Conservation (phyloP, 1,140 invertebrate species). For the Drosophila guanche region DNA sequence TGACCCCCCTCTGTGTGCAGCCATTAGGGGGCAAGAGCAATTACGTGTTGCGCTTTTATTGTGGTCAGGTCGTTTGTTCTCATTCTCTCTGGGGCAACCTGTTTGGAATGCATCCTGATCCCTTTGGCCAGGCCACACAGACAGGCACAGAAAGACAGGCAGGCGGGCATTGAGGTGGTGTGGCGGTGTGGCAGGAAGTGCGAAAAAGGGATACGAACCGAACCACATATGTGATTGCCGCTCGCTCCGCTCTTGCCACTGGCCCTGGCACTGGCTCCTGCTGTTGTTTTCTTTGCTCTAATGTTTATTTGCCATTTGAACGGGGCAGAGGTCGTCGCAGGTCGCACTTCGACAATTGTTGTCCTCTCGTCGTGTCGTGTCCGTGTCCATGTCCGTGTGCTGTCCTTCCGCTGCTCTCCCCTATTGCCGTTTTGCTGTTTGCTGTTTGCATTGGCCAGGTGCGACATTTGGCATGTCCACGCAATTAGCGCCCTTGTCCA, state of each 20-base stretch:
- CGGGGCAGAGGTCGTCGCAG: not conserved
- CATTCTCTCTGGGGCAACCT: slow-evolving; percentile 1
- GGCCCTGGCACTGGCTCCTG: not conserved
- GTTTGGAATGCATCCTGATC: slow-evolving; percentile 32
- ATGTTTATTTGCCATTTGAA: slow-evolving; percentile 73
- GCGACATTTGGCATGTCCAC: slow-evolving; percentile 77
- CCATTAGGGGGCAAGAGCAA: slow-evolving; percentile 53
- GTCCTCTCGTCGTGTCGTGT: slow-evolving; percentile 6
- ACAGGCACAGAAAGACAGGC: slow-evolving; percentile 4
- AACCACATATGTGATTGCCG: slow-evolving; percentile 43
- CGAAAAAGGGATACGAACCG: slow-evolving; percentile 45
- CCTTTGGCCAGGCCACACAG: slow-evolving; percentile 24
- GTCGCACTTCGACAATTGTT: not conserved
- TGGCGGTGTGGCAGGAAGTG: slow-evolving; percentile 1
- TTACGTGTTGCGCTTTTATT: slow-evolving; percentile 78
- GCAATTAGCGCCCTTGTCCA: slow-evolving; percentile 67
- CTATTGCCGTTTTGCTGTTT: slow-evolving; percentile 40
- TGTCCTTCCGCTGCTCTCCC: slow-evolving; percentile 2
- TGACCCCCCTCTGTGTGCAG: not conserved
- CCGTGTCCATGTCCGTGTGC: slow-evolving; percentile 28
- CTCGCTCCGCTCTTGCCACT: slow-evolving; percentile 48
- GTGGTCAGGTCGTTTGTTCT: slow-evolving; percentile 26
- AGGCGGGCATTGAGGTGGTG: too few species aligned
- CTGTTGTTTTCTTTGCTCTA: slow-evolving; percentile 53
- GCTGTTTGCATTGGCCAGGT: slow-evolving; percentile 56